Evolutionary conservation across 2,113 vertebrate species (phyloP), one percentile per base, ranked within the genome.

Genomic region (Silurus meridionalis): DNA sequence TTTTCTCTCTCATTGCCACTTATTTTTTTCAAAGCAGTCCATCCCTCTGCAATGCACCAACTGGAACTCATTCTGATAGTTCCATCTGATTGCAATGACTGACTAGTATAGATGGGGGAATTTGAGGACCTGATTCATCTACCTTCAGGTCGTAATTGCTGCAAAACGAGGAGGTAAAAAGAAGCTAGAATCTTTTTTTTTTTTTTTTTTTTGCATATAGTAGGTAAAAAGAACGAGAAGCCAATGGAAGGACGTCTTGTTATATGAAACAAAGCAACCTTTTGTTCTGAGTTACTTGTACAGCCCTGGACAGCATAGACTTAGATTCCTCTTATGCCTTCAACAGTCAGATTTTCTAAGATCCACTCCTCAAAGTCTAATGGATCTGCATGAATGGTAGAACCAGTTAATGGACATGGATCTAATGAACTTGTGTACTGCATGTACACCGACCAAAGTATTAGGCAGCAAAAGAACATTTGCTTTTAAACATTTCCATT

Each of bases 41-140:
- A 37, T 67, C 25, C 58, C 66, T 67, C 72, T 85, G 87, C 87
- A 88, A n/a, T 87, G 80, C 89, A 83, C 85, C 80, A 83, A 28
- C 48, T 48, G 66, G 77, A 57, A 55, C 69, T 57, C 6, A 6
- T 57, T 78, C 25, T 14, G 53, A 78, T 57, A 28, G 55, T 78
- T 78, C 4, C 53, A 55, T 78, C 28, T 25, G 50, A 14, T 25
- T 78, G 53, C 57, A 78, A 78, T 52, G 53, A 57, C 75, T 14
- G 1, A 15, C 52, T 14, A 23, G 63, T 21, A 21, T 23, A 8
- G 9, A 8, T 23, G 63, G 3, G 23, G n/a, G 63, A n/a, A 23
- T 23, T 19, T 9, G 21, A 77, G 21, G 11, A 7, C 50, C 53
- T 55, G 50, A 77, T 53, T 77, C 50, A 77, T 53, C 23, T 57